phyloP scores from a whole-genome alignment of 1,140 invertebrate species.

The Bombus turneri region DNA sequence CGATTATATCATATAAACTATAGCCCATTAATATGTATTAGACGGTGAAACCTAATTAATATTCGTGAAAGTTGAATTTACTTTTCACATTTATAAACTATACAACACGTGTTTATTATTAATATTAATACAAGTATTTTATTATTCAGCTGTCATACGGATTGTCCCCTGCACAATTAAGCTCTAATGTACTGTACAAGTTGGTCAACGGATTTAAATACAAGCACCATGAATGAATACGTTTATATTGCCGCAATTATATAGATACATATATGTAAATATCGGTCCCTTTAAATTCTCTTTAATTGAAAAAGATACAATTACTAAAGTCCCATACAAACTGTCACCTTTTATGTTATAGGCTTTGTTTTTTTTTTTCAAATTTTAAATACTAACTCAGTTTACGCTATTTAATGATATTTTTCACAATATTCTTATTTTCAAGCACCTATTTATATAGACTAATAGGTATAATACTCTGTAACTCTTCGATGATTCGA shows the following conservation, averaged over 20 bases:
- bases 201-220: not conserved
- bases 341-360: not conserved
- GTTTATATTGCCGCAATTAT: not conserved
- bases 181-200: not conserved
- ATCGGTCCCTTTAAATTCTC: not conserved
- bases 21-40: not conserved
- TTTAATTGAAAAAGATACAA: not conserved
- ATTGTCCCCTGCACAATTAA: not conserved
- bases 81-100: not conserved
- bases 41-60: not conserved
- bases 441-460: not conserved
- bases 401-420: not conserved
- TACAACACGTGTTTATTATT: not conserved
- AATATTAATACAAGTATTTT: not conserved
- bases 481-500: not conserved
- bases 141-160: not conserved
- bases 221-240: not conserved
- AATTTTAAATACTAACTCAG: not conserved
- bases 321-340: not conserved
- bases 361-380: no score
- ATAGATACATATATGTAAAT: not conserved
- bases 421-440: not conserved
- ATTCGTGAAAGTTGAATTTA: not conserved
- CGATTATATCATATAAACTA: not conserved
- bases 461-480: not conserved